Evolutionary conservation across 2,888 invertebrate genomes (phyloP).

Genomic region (Plutella xylostella): DNA sequence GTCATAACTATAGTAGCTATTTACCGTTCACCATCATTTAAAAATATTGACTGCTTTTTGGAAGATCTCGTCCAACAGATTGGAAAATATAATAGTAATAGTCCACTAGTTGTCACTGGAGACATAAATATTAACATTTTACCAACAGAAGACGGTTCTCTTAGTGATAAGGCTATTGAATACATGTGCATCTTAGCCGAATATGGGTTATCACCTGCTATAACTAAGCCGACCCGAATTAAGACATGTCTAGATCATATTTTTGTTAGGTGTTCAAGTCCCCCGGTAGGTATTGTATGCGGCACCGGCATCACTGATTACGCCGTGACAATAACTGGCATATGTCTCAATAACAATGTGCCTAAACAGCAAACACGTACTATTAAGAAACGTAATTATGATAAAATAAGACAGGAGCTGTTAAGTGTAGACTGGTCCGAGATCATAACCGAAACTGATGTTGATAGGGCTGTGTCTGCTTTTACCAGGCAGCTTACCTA

Average conservation of each 20-base stretch:
- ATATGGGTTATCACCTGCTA: not conserved
- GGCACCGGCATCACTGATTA: not conserved
- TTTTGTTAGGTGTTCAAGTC: not conserved
- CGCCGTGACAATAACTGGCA: not conserved
- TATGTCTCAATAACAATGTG: too few species aligned
- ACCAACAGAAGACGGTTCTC: too few species aligned
- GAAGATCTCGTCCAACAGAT: not conserved
- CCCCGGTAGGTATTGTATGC: not conserved
- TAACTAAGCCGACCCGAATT: not conserved
- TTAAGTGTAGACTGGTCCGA: not conserved
- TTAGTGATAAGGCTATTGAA: not conserved
- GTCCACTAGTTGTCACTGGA: not conserved
- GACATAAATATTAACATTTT: constrained; percentile 2
- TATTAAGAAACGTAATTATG: too few species aligned
- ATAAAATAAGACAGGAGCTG: too few species aligned
- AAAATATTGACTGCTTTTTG: not conserved
- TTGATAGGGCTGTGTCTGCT: not conserved
- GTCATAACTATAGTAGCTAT: not conserved
- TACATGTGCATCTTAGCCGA: not conserved
- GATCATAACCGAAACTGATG: not conserved
- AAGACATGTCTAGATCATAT: not conserved
- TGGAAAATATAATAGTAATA: not conserved
- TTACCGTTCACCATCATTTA: not conserved
- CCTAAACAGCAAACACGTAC: too few species aligned
- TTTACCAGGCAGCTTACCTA: not conserved